Evolutionary conservation across 1,140 invertebrate species (phyloP).

Genomic region (Drosophila oshimai): DNA sequence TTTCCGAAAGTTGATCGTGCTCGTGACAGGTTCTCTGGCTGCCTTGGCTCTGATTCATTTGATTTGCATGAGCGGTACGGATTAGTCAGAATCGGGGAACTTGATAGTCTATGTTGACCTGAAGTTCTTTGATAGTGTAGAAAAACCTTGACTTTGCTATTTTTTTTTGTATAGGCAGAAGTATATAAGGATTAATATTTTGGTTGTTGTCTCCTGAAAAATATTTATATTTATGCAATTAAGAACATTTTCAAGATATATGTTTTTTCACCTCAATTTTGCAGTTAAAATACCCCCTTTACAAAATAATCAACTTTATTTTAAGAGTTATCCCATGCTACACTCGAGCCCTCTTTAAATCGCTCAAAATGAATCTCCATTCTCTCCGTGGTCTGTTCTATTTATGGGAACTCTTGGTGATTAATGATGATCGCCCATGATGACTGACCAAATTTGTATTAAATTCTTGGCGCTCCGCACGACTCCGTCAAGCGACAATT

Average conservation of each 20-base stretch:
- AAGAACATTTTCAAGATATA: no score
- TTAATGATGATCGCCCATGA: conserved; percentile 63
- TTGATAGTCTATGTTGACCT: neutral
- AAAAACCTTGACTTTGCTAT: no score
- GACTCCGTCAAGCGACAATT: conserved; percentile 54
- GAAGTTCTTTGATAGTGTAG: no score
- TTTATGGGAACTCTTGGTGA: conserved; percentile 45
- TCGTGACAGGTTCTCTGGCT: conserved; percentile 33
- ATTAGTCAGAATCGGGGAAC: conserved; percentile 3
- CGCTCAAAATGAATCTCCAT: neutral
- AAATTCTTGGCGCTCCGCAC: conserved; percentile 57
- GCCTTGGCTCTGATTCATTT: conserved; percentile 37
- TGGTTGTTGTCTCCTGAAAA: no score
- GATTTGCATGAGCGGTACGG: conserved; percentile 23
- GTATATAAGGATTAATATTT: no score
- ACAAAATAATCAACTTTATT: no score
- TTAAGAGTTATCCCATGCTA: neutral
- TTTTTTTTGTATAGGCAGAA: no score
- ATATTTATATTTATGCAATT: no score
- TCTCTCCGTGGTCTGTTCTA: conserved; percentile 24
- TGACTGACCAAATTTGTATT: conserved; percentile 70
- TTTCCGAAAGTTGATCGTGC: conserved; percentile 10
- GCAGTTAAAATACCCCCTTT: no score
- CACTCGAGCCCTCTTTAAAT: neutral
- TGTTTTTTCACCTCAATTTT: no score